These are phyloP conservation scores for Congeria kusceri DNA, from an alignment of 2,888 invertebrate genomes.

Conservation along the genomic window DNA sequence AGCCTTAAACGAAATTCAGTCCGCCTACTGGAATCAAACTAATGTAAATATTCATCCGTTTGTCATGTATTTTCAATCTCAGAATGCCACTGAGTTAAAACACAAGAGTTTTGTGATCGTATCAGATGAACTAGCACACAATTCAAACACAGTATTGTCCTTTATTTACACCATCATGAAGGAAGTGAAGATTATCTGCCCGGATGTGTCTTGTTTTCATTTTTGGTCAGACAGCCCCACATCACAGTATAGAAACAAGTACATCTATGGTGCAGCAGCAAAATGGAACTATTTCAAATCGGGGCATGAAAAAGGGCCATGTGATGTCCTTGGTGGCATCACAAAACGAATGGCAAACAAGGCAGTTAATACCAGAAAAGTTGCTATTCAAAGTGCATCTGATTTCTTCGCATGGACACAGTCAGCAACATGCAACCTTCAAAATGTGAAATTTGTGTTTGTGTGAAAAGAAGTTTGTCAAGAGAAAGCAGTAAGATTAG, in stretches of 20 bases:
- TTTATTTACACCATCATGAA: slow-evolving; percentile 31
- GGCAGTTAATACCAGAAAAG: slow-evolving; percentile 29
- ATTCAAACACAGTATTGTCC: slow-evolving; percentile 27
- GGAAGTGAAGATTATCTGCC: slow-evolving; percentile 17
- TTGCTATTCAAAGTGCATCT: slow-evolving; percentile 23
- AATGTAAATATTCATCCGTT: no score
- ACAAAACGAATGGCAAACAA: slow-evolving; percentile 56
- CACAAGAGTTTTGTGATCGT: slow-evolving; percentile 44
- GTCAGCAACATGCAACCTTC: not conserved
- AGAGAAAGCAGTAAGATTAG: not conserved
- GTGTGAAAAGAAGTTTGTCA: not conserved
- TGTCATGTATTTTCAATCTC: no score
- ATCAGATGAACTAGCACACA: slow-evolving; percentile 39
- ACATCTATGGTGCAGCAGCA: slow-evolving; percentile 27
- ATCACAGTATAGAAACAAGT: slow-evolving; percentile 61
- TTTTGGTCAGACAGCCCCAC: slow-evolving; percentile 61
- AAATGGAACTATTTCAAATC: slow-evolving; percentile 65
- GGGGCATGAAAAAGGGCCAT: slow-evolving; percentile 59
- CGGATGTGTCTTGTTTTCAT: slow-evolving; percentile 19
- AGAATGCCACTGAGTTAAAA: no score
- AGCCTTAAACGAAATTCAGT: no score
- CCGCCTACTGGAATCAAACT: no score
- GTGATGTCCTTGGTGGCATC: slow-evolving; percentile 58
- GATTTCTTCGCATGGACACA: slow-evolving; percentile 31
- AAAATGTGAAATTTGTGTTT: slow-evolving; percentile 11